Conservation (phyloP, 2,888 invertebrate species). For the Disparrhopalites patrizii region DNA sequence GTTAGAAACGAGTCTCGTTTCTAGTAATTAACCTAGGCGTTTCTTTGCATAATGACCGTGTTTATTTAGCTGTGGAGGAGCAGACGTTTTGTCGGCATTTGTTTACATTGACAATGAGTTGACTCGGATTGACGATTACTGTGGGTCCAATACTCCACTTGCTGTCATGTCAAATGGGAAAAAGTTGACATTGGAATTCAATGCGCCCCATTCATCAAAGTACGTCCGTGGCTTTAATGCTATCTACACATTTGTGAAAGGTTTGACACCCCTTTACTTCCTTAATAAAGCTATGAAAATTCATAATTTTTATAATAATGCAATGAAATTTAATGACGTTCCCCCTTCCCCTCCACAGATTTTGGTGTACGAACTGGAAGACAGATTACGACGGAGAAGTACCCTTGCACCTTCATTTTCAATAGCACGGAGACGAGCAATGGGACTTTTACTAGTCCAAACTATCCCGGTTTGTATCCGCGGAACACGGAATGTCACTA, state of each 20-base stretch:
- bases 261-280: too few relatives aligned
- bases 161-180: conserved; percentile 92
- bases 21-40: too few relatives aligned
- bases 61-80: conserved; percentile 52
- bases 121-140: conserved; percentile 82
- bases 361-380: conserved; percentile 79
- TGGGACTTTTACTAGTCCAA: conserved; percentile 66
- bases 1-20: too few relatives aligned
- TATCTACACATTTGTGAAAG: conserved; percentile 81
- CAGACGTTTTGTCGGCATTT: conserved; percentile 75
- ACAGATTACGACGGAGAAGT: conserved; percentile 62
- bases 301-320: too few relatives aligned
- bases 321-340: too few relatives aligned
- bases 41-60: too few relatives aligned
- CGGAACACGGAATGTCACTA: conserved; percentile 87
- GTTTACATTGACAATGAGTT: conserved; percentile 71
- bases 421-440: conserved; percentile 74
- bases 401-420: conserved; percentile 82
- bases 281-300: too few relatives aligned
- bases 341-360: too few relatives aligned
- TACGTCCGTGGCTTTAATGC: conserved; percentile 82
- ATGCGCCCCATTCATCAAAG: conserved; percentile 71
- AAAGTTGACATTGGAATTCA: conserved; percentile 78
- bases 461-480: conserved; percentile 86
- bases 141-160: conserved; percentile 75